These are phyloP conservation scores for Spatula clypeata DNA, from an alignment of 2,797 vertebrate species.

Conservation along the genomic window DNA sequence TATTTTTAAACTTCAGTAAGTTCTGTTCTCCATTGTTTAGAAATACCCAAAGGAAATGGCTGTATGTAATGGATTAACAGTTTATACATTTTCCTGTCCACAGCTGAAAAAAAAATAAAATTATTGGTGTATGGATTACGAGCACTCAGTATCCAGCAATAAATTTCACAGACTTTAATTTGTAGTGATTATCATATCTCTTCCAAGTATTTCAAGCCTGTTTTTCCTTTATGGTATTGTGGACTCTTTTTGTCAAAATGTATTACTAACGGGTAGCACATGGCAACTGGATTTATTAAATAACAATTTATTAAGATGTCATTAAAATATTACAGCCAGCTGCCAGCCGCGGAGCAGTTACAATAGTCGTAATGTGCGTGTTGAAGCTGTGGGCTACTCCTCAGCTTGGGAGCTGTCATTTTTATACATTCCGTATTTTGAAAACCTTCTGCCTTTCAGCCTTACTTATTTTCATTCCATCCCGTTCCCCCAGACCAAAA, in stretches of 20 bases:
- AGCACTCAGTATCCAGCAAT: not conserved
- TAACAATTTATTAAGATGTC: not conserved
- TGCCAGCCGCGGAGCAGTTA: not conserved
- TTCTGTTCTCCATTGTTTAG: conserved; percentile 43
- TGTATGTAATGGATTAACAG: conserved; percentile 6
- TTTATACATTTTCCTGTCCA: conserved; percentile 48
- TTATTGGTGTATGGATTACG: not conserved
- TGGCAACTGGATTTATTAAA: not conserved
- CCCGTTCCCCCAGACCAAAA: not conserved
- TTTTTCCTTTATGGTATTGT: not conserved
- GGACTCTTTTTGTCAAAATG: not conserved
- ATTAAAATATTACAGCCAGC: not conserved
- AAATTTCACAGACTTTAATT: not conserved
- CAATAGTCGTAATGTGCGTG: not conserved
- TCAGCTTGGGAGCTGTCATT: not conserved
- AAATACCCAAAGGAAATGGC: not conserved
- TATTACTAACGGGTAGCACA: not conserved
- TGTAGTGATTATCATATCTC: not conserved
- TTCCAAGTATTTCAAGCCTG: not conserved
- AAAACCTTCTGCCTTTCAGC: not conserved
- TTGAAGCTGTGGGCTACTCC: not conserved
- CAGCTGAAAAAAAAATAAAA: not conserved
- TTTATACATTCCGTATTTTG: not conserved
- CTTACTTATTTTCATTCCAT: not conserved
- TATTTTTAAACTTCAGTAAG: conserved; percentile 30